Percentiles rank a stretch among this genome's conserved stretches.
Evolutionary conservation across 2,797 vertebrate species (phyloP).

Genomic region (Salmo trutta): DNA sequence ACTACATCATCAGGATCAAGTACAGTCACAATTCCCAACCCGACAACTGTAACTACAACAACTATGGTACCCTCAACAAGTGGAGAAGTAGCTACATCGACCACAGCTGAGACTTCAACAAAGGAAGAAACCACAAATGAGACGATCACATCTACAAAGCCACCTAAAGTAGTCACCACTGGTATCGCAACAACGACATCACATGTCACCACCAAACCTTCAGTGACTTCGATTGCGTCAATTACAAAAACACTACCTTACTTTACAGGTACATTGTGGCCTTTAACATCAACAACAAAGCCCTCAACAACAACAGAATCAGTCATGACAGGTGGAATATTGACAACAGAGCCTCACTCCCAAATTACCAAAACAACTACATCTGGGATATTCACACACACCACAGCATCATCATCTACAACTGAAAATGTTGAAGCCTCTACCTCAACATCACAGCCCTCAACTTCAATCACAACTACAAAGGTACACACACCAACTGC

Average conservation of each 20-base stretch:
- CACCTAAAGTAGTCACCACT: constrained; percentile 10
- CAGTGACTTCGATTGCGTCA: not conserved
- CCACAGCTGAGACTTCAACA: not conserved
- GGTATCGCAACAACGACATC: constrained; percentile 6
- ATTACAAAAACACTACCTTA: not conserved
- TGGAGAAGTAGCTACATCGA: not conserved
- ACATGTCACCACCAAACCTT: not conserved
- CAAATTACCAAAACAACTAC: not conserved
- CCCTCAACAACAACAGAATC: not conserved
- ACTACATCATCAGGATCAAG: not conserved
- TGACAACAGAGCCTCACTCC: not conserved
- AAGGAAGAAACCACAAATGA: constrained; percentile 3
- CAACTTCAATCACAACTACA: constrained; percentile 7
- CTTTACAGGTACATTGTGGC: not conserved
- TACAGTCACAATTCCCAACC: not conserved
- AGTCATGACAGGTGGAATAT: not conserved
- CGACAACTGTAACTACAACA: not conserved
- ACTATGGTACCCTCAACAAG: not conserved
- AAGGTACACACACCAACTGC: not conserved
- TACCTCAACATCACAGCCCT: not conserved
- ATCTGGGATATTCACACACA: not conserved
- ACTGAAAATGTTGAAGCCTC: not conserved
- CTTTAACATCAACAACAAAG: not conserved
- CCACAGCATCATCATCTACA: not conserved
- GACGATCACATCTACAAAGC: constrained; percentile 7